These are phyloP conservation scores for Vollenhovia emeryi DNA, from an alignment of 1,140 invertebrate genomes.

Conservation along the genomic window DNA sequence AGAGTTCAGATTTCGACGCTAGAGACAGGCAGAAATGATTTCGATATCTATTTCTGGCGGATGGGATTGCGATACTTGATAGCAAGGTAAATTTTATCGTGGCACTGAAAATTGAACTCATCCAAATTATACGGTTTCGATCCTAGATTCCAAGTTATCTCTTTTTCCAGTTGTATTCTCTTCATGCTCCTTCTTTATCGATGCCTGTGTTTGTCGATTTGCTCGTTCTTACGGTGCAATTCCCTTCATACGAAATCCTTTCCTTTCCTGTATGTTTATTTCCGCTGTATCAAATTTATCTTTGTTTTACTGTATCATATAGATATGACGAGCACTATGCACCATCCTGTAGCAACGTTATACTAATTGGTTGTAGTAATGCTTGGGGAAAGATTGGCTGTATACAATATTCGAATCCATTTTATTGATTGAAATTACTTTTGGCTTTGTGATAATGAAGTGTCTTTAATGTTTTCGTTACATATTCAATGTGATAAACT, in stretches of 20 bases:
- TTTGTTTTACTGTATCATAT: slow-evolving; percentile 10
- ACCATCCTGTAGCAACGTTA: slow-evolving; percentile 35
- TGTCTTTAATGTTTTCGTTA: background rate
- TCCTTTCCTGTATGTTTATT: slow-evolving; percentile 42
- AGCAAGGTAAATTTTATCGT: background rate
- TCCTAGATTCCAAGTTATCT: background rate
- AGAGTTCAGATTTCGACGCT: slow-evolving; percentile 8
- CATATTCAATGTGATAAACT: background rate
- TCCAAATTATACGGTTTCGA: background rate
- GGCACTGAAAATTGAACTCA: background rate
- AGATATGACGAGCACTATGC: slow-evolving; percentile 36
- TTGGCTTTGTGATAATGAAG: background rate
- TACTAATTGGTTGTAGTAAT: slow-evolving; percentile 39
- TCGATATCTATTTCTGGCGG: background rate
- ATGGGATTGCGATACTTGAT: background rate
- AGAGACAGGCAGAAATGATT: background rate
- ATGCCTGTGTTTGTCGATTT: slow-evolving; percentile 14
- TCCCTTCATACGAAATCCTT: slow-evolving; percentile 1
- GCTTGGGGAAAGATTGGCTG: slow-evolving; percentile 34
- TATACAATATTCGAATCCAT: background rate
- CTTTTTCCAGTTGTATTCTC: background rate
- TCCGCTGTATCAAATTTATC: slow-evolving; percentile 23
- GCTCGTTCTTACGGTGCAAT: slow-evolving; percentile 45
- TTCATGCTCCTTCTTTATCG: slow-evolving; percentile 9
- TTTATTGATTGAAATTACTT: background rate